Evolutionary conservation across 2,888 invertebrate genomes (phyloP), one percentile per base, ranked within the genome.

Genomic region (Heteropelma amictum): DNA sequence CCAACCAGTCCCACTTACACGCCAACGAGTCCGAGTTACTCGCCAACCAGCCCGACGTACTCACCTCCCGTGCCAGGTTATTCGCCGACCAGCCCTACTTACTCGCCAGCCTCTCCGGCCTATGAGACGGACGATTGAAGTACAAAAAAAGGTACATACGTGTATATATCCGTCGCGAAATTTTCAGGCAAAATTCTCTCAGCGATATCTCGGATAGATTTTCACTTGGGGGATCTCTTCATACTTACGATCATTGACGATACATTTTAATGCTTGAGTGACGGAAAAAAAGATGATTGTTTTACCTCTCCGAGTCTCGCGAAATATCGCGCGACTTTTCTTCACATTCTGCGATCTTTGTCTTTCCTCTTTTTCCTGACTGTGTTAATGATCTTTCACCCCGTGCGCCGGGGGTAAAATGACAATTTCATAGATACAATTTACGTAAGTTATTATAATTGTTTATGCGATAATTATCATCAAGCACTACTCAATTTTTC

Each of bases 1-100:
- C 97, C 97, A 1, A 94, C 95, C 0, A 95, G 94, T 61, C 95
- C 95, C 0, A 93, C 93, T 28, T 96, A 95, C 87, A 94, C 94
- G 0, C 96, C 95, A 7, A 93, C 94, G 4, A 94, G 94, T 79
- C 95, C 95, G 0, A 94, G 92, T 47, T 95, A 95, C 84, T 94
- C 94, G 0, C 95, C 95, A 0, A 93, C 93, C 0, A 93, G 94
- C 45, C 96, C 97, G 73, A 91, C 95, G 54, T 95, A 94, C 81
- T 94, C 95, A n/a, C 93, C 92, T 8, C 91, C 91, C 10, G 91
- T 91, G 14, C 94, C 94, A 7, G 90, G 83, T 79, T 95, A 94
- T 84, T 92, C 92, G 19, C 93, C 92, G 0, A 91, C 91, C 3
- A 92, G 92, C 81, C 93, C 93, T 0, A 91, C 89, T 0, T 92